These are phyloP conservation scores for Hyperoplus immaculatus DNA, from an alignment of 2,797 vertebrate genomes.

Conservation along the genomic window DNA sequence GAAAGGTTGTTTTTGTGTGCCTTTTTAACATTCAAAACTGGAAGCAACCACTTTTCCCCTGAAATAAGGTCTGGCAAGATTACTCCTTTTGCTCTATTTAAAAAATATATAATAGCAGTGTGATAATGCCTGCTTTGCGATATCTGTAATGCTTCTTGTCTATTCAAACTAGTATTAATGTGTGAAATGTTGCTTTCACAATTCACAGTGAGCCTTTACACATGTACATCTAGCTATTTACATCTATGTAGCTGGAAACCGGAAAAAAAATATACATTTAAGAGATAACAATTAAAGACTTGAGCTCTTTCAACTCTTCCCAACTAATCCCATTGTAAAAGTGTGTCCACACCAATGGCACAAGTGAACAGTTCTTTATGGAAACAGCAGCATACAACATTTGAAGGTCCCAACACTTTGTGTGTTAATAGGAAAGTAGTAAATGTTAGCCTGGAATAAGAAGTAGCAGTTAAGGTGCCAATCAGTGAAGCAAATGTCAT, in stretches of 20 bases:
- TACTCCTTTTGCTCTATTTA: background rate
- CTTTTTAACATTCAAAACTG: constrained; percentile 8
- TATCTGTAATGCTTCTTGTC: background rate
- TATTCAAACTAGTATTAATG: background rate
- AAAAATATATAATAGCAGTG: background rate
- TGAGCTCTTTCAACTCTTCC: background rate
- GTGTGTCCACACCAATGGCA: background rate
- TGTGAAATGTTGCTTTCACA: background rate
- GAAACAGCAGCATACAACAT: background rate
- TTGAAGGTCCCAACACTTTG: background rate
- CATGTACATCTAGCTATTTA: background rate
- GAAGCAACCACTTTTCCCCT: background rate
- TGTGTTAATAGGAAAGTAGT: too few relatives aligned
- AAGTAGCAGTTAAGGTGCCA: background rate
- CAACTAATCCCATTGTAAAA: background rate
- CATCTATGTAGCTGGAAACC: background rate
- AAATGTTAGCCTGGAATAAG: background rate
- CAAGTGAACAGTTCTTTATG: background rate
- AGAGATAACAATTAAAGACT: background rate
- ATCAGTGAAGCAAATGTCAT: background rate
- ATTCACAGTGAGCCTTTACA: background rate
- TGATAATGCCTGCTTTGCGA: background rate
- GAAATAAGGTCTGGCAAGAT: background rate
- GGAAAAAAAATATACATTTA: background rate
- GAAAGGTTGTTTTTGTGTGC: background rate